A percentile compares a stretch with the other conserved stretches of the same genome.
phyloP scores from a whole-genome alignment of 2,888 invertebrate genomes.

The Rhogogaster chlorosoma region DNA sequence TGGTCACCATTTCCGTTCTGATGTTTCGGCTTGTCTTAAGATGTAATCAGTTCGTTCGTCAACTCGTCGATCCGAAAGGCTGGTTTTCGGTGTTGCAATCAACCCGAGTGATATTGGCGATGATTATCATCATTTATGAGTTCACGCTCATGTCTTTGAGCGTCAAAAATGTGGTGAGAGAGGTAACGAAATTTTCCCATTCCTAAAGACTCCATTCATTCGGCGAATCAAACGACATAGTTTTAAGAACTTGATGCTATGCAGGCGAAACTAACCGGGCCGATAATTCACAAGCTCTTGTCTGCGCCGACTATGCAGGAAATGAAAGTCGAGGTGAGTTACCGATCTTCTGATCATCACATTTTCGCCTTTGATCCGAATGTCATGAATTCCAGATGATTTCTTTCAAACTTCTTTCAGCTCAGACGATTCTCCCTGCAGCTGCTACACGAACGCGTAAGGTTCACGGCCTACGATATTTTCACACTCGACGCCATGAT shows the following conservation, averaged over 20 bases:
- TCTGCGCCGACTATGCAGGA: background rate
- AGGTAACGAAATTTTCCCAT: background rate
- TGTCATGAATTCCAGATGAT: background rate
- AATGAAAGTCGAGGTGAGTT: conserved; percentile 4
- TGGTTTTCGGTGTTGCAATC: background rate
- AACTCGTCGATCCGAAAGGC: background rate
- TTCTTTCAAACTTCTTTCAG: background rate
- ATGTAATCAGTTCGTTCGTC: background rate
- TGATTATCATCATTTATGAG: background rate
- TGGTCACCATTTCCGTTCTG: too few species aligned
- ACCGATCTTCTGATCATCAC: background rate
- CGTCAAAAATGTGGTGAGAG: background rate
- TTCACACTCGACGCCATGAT: background rate
- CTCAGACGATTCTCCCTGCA: background rate
- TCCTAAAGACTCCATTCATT: background rate
- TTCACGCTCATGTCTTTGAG: background rate
- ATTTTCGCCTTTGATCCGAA: background rate
- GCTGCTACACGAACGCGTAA: background rate
- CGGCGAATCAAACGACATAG: background rate
- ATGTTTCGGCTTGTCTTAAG: background rate
- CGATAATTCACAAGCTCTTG: background rate
- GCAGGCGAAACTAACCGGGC: background rate
- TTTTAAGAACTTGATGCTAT: background rate
- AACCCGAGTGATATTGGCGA: too few species aligned
- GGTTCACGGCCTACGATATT: background rate